Percentiles rank a stretch among this genome's conserved stretches.
These are phyloP conservation scores for Drosophila kanapiae DNA, from an alignment of 1,140 invertebrate genomes.

Conservation along the genomic window DNA sequence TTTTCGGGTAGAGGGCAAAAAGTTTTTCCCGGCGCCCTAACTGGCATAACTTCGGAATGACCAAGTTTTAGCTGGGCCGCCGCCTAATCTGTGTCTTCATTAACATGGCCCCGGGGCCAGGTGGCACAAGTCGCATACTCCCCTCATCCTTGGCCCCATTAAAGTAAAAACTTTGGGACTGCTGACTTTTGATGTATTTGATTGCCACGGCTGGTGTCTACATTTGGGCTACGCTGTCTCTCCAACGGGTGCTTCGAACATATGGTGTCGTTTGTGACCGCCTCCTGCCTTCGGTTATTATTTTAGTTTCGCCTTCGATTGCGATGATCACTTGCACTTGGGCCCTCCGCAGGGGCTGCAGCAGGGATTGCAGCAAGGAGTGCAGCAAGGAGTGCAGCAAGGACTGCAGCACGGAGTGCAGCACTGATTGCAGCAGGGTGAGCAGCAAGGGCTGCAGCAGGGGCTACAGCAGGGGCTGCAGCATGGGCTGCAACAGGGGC, in stretches of 20 bases:
- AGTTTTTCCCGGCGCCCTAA: slow-evolving; percentile 47
- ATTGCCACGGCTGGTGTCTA: slow-evolving; percentile 9
- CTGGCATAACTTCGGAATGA: slow-evolving; percentile 64
- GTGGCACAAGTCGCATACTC: background rate
- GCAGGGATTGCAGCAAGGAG: slow-evolving; percentile 28
- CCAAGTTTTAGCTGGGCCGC: slow-evolving; percentile 60
- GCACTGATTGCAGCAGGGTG: slow-evolving; percentile 39
- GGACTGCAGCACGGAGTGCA: slow-evolving; percentile 40
- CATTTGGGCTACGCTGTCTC: background rate
- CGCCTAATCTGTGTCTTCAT: slow-evolving; percentile 47
- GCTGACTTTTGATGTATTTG: slow-evolving; percentile 34
- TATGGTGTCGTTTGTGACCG: slow-evolving; percentile 18
- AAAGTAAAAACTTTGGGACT: slow-evolving; percentile 8
- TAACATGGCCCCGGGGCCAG: slow-evolving; percentile 56
- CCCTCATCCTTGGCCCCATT: background rate
- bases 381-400: slow-evolving; percentile 45
- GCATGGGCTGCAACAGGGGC: slow-evolving; percentile 26
- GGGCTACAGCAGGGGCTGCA: slow-evolving; percentile 36
- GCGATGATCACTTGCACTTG: slow-evolving; percentile 38
- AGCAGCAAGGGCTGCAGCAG: slow-evolving; percentile 33
- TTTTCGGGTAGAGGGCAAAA: slow-evolving; percentile 60
- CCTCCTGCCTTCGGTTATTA: slow-evolving; percentile 1
- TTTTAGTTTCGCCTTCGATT: background rate
- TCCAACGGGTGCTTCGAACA: slow-evolving; percentile 36
- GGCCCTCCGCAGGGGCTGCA: slow-evolving; percentile 7